A percentile compares a stretch with the other conserved stretches of the same genome.
Evolutionary conservation across 2,888 invertebrate genomes (phyloP).

Genomic region (Pteria penguin): DNA sequence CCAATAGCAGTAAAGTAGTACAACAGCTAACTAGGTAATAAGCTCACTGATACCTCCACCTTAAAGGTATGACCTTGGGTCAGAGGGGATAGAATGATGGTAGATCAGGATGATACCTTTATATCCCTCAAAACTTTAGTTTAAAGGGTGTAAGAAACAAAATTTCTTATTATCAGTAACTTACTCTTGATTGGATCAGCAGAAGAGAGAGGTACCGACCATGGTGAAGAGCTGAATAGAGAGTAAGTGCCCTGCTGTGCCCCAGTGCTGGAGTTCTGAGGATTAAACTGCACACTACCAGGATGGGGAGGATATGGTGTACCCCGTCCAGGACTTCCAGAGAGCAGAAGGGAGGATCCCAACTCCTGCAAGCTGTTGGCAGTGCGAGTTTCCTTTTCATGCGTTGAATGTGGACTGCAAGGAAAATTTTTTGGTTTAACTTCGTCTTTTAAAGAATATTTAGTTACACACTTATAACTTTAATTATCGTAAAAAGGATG

Average conservation of each 20-base stretch:
- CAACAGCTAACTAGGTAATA: too few species aligned
- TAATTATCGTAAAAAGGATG: too few species aligned
- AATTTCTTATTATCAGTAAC: too few species aligned
- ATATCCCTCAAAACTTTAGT: too few species aligned
- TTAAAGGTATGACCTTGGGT: too few species aligned
- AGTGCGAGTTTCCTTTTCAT: conserved; percentile 14
- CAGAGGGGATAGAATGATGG: too few species aligned
- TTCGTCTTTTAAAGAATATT: too few species aligned
- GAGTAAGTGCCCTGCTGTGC: conserved; percentile 72
- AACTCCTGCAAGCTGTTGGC: conserved; percentile 23
- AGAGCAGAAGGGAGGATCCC: neutral
- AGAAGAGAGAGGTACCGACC: conserved; percentile 68
- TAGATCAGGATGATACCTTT: too few species aligned
- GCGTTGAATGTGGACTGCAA: conserved; percentile 18
- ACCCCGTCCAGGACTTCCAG: neutral
- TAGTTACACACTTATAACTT: too few species aligned
- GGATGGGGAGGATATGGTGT: neutral
- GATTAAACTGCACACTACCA: neutral
- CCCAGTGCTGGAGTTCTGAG: neutral
- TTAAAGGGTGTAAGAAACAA: too few species aligned
- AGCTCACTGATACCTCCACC: too few species aligned
- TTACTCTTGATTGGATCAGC: conserved; percentile 67
- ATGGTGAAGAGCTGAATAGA: conserved; percentile 75
- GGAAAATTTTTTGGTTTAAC: neutral
- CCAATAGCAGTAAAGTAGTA: too few species aligned